Conservation (phyloP, 2,888 invertebrate species). For the Yponomeuta plumbellus region DNA sequence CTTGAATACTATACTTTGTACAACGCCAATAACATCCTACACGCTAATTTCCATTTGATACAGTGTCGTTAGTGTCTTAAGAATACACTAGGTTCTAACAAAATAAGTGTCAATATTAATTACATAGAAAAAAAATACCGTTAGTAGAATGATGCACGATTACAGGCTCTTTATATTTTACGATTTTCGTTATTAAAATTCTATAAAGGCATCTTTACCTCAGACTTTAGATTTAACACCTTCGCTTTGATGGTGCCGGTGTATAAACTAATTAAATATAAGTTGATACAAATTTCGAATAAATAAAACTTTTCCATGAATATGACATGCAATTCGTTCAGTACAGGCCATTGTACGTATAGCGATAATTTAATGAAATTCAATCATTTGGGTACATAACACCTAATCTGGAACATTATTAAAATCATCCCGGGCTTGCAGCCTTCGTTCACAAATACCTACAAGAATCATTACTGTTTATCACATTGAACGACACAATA, state of each 20-base stretch:
- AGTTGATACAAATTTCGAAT: slow-evolving; percentile 56
- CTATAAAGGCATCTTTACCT: slow-evolving; percentile 77
- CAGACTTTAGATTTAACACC: slow-evolving; percentile 76
- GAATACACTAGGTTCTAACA: slow-evolving; percentile 64
- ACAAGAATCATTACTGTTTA: slow-evolving; percentile 50
- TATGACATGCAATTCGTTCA: slow-evolving; percentile 38
- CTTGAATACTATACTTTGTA: slow-evolving; percentile 73
- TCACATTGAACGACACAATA: slow-evolving; percentile 68
- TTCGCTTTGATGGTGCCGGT: slow-evolving; percentile 60
- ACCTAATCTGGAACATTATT: background rate
- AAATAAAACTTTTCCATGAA: slow-evolving; percentile 68
- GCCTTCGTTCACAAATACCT: too few relatives aligned
- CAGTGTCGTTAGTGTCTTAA: slow-evolving; percentile 67
- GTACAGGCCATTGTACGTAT: background rate
- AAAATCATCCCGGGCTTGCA: background rate
- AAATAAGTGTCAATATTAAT: slow-evolving; percentile 73
- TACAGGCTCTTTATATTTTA: slow-evolving; percentile 48
- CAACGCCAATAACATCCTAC: slow-evolving; percentile 73
- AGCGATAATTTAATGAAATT: background rate
- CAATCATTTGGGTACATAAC: background rate
- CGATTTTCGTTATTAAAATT: slow-evolving; percentile 66
- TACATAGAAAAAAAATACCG: slow-evolving; percentile 49
- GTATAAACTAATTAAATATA: slow-evolving; percentile 63
- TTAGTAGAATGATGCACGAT: slow-evolving; percentile 69
- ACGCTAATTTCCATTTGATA: slow-evolving; percentile 64